Evolutionary conservation across 1,140 invertebrate genomes (phyloP), one percentile per base, ranked within the genome.

Genomic region (Vollenhovia emeryi): DNA sequence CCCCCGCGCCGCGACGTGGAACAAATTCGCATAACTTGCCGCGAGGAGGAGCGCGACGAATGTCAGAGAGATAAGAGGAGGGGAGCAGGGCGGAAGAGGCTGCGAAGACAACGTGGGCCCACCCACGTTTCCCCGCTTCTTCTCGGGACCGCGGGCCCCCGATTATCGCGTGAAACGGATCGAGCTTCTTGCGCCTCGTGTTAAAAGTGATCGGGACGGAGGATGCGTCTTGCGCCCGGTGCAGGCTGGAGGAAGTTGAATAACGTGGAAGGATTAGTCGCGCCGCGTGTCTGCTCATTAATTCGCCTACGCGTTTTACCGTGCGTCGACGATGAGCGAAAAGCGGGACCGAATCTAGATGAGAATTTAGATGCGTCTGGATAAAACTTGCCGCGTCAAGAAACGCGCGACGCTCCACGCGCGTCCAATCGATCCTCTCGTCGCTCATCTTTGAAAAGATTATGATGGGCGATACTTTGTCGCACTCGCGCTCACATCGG

Each of bases 1-100:
- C 91, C 88, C 90, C 89, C 83, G 76, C 84, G 59, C 85, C 76
- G 74, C 90, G 64, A 59, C 73, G 86, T 86, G 89, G 86, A 84
- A 89, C 71, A 82, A 89, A 91, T 86, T 64, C 79, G 48, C 62
- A 82, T 60, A 33, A 33, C 75, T 50, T 52, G 33, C 30, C 52
- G 78, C 24, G 18, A 71, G 33, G 50, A 71, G 40, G 48, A 55
- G 64, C 50, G 84, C 50, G 52, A 82, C 66, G 64, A 82, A 85
- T 78, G 50, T 78, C 73, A 66, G 33, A 36, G 33, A 36, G 50
- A 48, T 45, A n/a, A 27, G 24, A n/a, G n/a, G n/a, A n/a, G n/a
- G n/a, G n/a, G n/a, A n/a, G n/a, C 18, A 2, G 3, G 7, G 36
- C 43, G 11, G 13, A 3, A 33, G 24, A 45, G 57, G n/a, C 5